Conservation (phyloP, 2,888 invertebrate species). For the Sepioteuthis lessoniana region DNA sequence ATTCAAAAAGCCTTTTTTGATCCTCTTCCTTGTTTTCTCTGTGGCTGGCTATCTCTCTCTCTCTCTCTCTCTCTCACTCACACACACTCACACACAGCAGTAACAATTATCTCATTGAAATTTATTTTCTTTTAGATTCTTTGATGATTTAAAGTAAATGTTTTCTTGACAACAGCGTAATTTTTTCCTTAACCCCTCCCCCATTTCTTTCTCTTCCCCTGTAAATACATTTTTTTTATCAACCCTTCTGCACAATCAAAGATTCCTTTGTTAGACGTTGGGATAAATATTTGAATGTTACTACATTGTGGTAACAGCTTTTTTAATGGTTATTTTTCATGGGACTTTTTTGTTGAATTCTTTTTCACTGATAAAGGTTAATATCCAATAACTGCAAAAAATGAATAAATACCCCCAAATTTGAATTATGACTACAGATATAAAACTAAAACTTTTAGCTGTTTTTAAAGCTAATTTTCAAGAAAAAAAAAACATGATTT, state of each 20-base stretch:
- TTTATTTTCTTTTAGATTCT: neutral
- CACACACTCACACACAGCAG: neutral
- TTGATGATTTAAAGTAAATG: no score
- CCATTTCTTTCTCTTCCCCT: neutral
- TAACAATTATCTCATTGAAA: neutral
- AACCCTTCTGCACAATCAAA: neutral
- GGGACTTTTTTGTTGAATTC: neutral
- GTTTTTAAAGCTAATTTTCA: no score
- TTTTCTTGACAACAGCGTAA: no score
- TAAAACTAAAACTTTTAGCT: no score
- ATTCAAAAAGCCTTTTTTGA: neutral
- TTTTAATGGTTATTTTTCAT: neutral
- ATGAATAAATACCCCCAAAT: no score
- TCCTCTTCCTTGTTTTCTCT: neutral
- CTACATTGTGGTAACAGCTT: neutral
- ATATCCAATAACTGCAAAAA: no score
- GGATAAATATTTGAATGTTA: neutral
- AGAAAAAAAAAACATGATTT: no score
- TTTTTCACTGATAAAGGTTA: no score
- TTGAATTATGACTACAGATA: no score
- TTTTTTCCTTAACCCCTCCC: no score
- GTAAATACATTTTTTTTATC: no score
- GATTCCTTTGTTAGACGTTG: neutral
- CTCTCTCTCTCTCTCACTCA: constrained; percentile 34
- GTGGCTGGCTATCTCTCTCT: neutral